Evolutionary conservation across 1,140 invertebrate species (phyloP).

Genomic region (Pseudomyrmex flavicornis): DNA sequence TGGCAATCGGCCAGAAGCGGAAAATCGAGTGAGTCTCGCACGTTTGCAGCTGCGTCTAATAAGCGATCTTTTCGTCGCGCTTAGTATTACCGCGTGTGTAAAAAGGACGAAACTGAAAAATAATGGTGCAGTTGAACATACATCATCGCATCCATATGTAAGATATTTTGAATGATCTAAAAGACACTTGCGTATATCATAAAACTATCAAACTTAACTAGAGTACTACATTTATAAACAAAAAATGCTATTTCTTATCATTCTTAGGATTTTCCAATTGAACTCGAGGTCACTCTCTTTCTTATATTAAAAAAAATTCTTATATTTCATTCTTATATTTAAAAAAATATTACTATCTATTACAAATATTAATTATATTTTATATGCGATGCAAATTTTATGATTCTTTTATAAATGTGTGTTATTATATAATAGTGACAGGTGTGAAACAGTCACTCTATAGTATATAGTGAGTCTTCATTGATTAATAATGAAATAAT

Average conservation of each 20-base stretch:
- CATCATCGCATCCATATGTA: background rate
- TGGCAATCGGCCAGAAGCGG: conserved; percentile 57
- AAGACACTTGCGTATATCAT: background rate
- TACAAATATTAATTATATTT: too few relatives aligned
- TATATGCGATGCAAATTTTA: too few relatives aligned
- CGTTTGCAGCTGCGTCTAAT: conserved; percentile 59
- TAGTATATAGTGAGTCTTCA: background rate
- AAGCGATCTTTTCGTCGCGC: conserved; percentile 60
- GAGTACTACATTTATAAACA: background rate
- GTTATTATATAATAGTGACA: background rate
- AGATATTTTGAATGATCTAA: background rate
- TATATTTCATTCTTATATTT: too few relatives aligned
- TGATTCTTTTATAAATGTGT: background rate
- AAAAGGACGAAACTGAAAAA: background rate
- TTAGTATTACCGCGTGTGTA: conserved; percentile 35
- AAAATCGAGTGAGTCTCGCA: conserved; percentile 11
- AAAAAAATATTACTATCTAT: too few relatives aligned
- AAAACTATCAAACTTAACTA: conserved; percentile 4
- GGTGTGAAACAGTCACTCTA: background rate
- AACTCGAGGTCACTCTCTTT: too few relatives aligned
- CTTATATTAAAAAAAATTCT: too few relatives aligned
- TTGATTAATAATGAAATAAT: background rate
- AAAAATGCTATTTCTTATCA: background rate
- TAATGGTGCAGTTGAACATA: background rate
- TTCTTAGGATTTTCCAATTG: too few relatives aligned